These are phyloP conservation scores for Heteromormyrus szaboi DNA, from an alignment of 2,797 vertebrate species.

Conservation along the genomic window DNA sequence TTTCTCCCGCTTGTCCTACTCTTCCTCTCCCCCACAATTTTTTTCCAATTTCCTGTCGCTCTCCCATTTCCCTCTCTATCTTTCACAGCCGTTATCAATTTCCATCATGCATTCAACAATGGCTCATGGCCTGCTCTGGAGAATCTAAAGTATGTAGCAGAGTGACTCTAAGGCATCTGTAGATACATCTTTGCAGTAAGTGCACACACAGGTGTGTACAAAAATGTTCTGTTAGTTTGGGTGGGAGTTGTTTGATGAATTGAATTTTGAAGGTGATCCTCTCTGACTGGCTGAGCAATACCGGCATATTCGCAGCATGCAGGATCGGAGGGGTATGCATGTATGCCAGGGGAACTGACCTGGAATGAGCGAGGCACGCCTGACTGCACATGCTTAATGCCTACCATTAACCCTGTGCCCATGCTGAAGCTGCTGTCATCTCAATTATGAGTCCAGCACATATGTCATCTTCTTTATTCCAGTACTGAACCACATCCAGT, in stretches of 20 bases:
- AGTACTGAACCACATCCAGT: background rate
- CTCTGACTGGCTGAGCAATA: background rate
- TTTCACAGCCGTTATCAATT: conserved; percentile 2
- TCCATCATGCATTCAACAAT: background rate
- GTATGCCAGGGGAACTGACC: background rate
- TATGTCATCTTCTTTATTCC: background rate
- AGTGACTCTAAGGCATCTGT: conserved; percentile 8
- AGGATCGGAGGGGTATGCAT: background rate
- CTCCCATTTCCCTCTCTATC: background rate
- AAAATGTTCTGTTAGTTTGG: background rate
- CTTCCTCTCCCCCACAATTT: background rate
- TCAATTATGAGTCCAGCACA: background rate
- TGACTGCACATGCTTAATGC: conserved; percentile 31
- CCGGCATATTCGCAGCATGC: background rate
- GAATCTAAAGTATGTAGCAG: conserved; percentile 12
- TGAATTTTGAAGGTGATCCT: background rate
- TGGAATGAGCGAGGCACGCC: background rate
- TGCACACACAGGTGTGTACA: conserved; percentile 7
- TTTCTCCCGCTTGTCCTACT: background rate
- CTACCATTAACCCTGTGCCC: background rate
- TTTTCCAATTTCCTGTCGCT: background rate
- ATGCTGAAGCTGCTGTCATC: background rate
- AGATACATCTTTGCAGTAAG: background rate
- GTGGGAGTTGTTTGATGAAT: background rate
- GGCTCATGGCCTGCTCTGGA: background rate